Evolutionary conservation across 2,113 vertebrate species (phyloP), one percentile per base, ranked within the genome.

Genomic region (Epinephelus moara): DNA sequence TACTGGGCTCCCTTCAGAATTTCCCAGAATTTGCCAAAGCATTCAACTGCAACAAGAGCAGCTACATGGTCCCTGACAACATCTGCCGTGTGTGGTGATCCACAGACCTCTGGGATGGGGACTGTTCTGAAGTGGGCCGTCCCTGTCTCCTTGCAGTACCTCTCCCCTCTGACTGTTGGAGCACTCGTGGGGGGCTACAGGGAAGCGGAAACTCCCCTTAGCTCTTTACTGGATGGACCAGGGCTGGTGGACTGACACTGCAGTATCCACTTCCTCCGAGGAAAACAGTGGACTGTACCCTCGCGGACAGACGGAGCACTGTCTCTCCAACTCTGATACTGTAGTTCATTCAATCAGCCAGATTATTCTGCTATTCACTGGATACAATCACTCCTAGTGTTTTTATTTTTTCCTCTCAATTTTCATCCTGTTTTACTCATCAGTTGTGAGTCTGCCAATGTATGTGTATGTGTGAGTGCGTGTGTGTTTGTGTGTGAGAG

Each of bases 1-100:
- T 99, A 52, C 94, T 99, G 27, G 98, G 97, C 40, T 97, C 97
- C 9, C 90, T 99, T 86, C 98, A 99, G 91, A 99, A 99, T 90
- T 98, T 97, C 5, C 96, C 92, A 0, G 97, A 98, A 87, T 99
- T 99, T 89, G 95, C 98, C 74, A 96, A 97, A 94, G 97, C 96
- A 25, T 99, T 98, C 87, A 93, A 93, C 4, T 99, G 98, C 93
- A 94, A 60, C 81, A 93, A 94, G 11, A 92, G 91, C 23, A 91
- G 95, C 84, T 94, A 94, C 85, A 99, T 99, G 98, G 93, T 97
- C 70, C 97, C 97, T 69, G 89, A 94, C 57, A 95, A 96, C 6
- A 96, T 96, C 68, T 99, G 98, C 84, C 96, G 95, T 0, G 96
- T 99, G 13, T 99, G 98, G 98, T 99, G 95, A 98, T 91, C 70